Evolutionary conservation across 2,888 invertebrate genomes (phyloP).

Genomic region (Capitulum mitella): DNA sequence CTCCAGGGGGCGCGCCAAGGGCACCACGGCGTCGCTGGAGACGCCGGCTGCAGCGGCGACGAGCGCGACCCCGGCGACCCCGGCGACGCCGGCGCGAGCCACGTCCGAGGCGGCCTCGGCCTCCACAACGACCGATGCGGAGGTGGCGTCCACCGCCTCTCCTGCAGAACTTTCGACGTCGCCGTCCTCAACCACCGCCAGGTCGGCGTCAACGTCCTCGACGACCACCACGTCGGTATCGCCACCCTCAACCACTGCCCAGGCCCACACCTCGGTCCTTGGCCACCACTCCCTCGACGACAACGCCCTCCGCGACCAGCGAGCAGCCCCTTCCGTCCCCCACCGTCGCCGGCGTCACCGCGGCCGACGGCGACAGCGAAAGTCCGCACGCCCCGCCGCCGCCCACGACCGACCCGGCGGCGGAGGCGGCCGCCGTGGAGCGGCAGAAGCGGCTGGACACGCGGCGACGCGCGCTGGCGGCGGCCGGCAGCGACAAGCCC

Average conservation of each 20-base stretch:
- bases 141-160: not conserved
- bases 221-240: not conserved
- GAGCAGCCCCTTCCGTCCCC: not conserved
- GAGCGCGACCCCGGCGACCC: too few species aligned
- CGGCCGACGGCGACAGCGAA: too few species aligned
- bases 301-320: not conserved
- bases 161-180: not conserved
- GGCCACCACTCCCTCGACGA: not conserved
- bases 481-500: not conserved
- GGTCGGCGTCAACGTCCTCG: not conserved
- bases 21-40: not conserved
- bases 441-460: not conserved
- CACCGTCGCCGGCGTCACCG: not conserved
- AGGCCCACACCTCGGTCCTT: not conserved
- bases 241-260: too few species aligned
- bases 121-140: not conserved
- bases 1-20: not conserved
- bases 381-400: too few species aligned
- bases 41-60: not conserved
- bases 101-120: not conserved
- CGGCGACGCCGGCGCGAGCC: not conserved
- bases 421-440: not conserved
- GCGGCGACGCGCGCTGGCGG: not conserved
- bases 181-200: not conserved
- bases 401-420: too few species aligned